A percentile compares a stretch with the other conserved stretches of the same genome.
These are phyloP conservation scores for Desoria tigrina DNA, from an alignment of 2,888 invertebrate species.

Conservation along the genomic window DNA sequence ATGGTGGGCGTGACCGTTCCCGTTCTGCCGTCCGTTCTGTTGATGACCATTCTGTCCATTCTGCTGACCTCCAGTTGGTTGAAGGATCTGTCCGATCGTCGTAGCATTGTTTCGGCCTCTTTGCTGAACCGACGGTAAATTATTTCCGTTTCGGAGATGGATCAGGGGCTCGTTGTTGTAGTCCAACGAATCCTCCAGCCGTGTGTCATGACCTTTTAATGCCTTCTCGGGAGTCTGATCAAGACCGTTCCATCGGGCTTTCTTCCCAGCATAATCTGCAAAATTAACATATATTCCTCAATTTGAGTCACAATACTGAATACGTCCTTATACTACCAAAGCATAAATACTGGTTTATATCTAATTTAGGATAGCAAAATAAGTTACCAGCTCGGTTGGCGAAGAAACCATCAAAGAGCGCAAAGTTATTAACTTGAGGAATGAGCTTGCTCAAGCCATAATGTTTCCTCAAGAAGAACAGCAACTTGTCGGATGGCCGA, in stretches of 20 bases:
- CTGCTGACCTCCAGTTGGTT: conserved; percentile 27
- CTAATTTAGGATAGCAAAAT: too few species aligned
- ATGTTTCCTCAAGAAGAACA: conserved; percentile 80
- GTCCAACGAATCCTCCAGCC: conserved; percentile 45
- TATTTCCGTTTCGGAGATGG: conserved; percentile 45
- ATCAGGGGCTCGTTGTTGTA: conserved; percentile 49
- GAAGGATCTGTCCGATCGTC: conserved; percentile 48
- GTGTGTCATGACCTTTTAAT: conserved; percentile 20
- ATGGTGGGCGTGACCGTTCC: conserved; percentile 1
- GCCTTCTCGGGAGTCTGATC: conserved; percentile 44
- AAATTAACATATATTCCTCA: too few species aligned
- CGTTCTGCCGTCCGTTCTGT: neutral
- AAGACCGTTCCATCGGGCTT: conserved; percentile 46
- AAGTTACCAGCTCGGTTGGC: conserved; percentile 53
- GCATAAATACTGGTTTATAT: too few species aligned
- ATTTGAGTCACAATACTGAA: too few species aligned
- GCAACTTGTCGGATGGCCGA: conserved; percentile 85
- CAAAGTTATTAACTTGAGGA: conserved; percentile 84
- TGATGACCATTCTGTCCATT: neutral
- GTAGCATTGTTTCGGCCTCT: conserved; percentile 40
- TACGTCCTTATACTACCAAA: too few species aligned
- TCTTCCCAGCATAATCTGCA: conserved; percentile 51
- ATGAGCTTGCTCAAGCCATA: conserved; percentile 70
- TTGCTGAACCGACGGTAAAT: conserved; percentile 36
- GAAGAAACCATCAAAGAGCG: conserved; percentile 81